Evolutionary conservation across 1,140 invertebrate species (phyloP), one percentile per base, ranked within the genome.

Genomic region (Hesperophylax magnus): DNA sequence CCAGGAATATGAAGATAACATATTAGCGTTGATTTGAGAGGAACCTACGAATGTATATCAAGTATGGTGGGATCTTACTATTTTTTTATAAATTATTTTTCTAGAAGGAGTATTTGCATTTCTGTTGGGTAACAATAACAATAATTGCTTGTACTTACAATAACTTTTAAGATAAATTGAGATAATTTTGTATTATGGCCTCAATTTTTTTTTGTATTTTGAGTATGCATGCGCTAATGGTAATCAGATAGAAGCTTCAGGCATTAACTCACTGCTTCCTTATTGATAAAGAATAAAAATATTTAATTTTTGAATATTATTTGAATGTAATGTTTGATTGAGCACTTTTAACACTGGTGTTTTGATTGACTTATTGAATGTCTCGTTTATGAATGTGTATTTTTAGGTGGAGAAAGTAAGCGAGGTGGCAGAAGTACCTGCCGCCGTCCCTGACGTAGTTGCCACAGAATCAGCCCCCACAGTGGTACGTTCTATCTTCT

Each of bases 401-500:
- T 84, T 84, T 77, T 84, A 84, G 82, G 77, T 84, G 39, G 78
- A 81, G 81, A 20, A 79, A 56, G 76, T 81, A 22, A 67, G 76
- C 52, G 82, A 67, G 31, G 67, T 77, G 27, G 74, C 52, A 47
- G 82, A 77, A 3, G 58, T 61, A 53, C 60, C 76, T 14, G 18
- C 72, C 34, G 69, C 52, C 11, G 65, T 63, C n/a, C 52, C 78
- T 8, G 60, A 78, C 71, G 60, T 63, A 58, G 56, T 53, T 17
- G 60, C 65, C 54, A 31, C 81, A 47, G 77, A 78, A 60, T 63
- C 52, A 47, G 24, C 61, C 20, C 24, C 78, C 53, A 18, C 71
- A 72, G 77, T 39, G 76, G 79, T 83, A 78, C 61, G 24, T 79
- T 77, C 1, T 47, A 47, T 47, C 39, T 11, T 47, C 39, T 47